Percentiles rank a stretch among this genome's conserved stretches.
These are phyloP conservation scores for Drosophila equinoxialis DNA, from an alignment of 1,140 invertebrate genomes.

Conservation along the genomic window DNA sequence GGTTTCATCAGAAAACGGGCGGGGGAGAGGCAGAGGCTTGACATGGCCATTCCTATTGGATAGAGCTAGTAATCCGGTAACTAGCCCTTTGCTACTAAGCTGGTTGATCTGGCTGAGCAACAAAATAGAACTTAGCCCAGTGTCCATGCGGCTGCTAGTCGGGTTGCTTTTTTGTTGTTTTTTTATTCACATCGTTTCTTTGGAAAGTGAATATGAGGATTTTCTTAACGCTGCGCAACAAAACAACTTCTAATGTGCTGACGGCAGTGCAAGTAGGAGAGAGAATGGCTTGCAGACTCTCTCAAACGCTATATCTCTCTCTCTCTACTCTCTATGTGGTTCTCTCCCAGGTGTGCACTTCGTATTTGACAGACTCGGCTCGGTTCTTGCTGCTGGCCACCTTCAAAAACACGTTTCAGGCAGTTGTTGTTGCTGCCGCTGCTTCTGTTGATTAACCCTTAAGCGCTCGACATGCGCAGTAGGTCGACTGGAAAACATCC, in stretches of 20 bases:
- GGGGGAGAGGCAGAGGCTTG: conserved; percentile 24
- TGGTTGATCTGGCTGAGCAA: conserved; percentile 37
- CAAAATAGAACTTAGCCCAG: conserved; percentile 43
- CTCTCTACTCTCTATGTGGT: background rate
- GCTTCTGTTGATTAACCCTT: conserved; percentile 35
- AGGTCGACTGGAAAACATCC: conserved; percentile 3
- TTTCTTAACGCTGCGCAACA: conserved; percentile 9
- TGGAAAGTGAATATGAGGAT: conserved; percentile 11
- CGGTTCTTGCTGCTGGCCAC: background rate
- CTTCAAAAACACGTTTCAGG: conserved; percentile 20
- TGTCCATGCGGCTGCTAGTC: conserved; percentile 19
- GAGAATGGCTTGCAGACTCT: conserved; percentile 15
- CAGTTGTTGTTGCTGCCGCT: conserved; percentile 19
- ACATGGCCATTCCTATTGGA: conserved; percentile 55
- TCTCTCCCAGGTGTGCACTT: conserved; percentile 39
- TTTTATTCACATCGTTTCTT: conserved; percentile 21
- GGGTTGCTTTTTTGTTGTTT: conserved; percentile 37
- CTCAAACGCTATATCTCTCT: background rate
- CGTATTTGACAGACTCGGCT: conserved; percentile 4
- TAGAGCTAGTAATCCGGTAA: conserved; percentile 19
- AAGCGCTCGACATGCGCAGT: conserved; percentile 45
- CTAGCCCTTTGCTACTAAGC: conserved; percentile 22
- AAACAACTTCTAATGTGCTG: conserved; percentile 25
- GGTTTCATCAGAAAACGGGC: conserved; percentile 24
- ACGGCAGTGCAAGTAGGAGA: background rate